phyloP scores from a whole-genome alignment of 2,888 invertebrate species.

The Agrochola lychnidis region DNA sequence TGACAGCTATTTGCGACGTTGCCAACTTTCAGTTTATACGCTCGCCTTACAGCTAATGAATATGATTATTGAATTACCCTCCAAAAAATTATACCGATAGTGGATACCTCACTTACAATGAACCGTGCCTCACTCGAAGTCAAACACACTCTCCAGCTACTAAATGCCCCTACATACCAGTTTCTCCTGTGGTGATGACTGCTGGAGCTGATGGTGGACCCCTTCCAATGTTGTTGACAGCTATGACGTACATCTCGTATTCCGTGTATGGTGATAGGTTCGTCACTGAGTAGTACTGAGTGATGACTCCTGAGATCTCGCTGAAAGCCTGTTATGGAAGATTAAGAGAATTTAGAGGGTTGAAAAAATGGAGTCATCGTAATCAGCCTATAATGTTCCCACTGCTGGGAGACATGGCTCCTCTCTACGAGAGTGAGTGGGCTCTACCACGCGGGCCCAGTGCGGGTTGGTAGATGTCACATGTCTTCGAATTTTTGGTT shows the following conservation, averaged over 20 bases:
- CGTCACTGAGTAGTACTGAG: conserved; percentile 97
- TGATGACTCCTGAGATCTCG: conserved; percentile 98
- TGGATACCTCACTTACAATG: conserved; percentile 6
- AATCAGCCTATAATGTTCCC: too few species aligned
- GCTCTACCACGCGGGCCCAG: too few species aligned
- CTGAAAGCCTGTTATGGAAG: conserved; percentile 93
- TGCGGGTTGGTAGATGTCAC: too few species aligned
- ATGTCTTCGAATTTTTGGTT: too few species aligned
- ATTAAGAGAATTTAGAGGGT: neutral
- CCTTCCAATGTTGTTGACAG: conserved; percentile 98
- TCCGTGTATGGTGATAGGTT: conserved; percentile 98
- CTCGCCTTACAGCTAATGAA: neutral
- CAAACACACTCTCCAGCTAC: conserved; percentile 15
- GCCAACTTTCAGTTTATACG: too few species aligned
- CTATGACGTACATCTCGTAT: conserved; percentile 98
- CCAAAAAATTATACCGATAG: neutral
- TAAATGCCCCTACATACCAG: conserved; percentile 92
- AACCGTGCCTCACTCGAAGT: conserved; percentile 23
- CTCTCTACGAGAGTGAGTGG: too few species aligned
- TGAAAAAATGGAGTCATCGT: neutral
- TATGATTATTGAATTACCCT: neutral
- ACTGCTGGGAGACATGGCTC: too few species aligned
- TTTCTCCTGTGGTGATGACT: conserved; percentile 98
- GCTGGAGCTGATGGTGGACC: conserved; percentile 97
- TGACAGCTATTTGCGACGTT: too few species aligned